Evolutionary conservation across 1,140 invertebrate species (phyloP).

Genomic region (Diploscapter pachys): DNA sequence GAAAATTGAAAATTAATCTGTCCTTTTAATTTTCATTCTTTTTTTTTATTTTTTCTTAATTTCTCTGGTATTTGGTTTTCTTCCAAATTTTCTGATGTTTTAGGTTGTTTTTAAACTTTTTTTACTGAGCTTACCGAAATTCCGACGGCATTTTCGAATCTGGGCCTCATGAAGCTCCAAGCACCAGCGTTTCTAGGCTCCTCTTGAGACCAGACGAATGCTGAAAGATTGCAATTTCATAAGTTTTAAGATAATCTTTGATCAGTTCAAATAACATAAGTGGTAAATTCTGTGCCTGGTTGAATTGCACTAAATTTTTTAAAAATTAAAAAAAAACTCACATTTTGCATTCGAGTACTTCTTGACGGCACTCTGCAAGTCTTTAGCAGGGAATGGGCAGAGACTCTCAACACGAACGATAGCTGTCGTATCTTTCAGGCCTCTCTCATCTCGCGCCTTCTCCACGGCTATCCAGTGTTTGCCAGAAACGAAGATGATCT

Average conservation of each 20-base stretch:
- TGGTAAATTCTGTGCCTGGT: too few species aligned
- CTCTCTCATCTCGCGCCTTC: conserved; percentile 70
- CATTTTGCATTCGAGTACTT: conserved; percentile 78
- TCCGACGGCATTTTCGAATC: conserved; percentile 86
- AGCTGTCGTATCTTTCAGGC: conserved; percentile 67
- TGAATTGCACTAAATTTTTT: too few species aligned
- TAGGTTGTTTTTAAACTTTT: neutral
- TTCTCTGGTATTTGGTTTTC: neutral
- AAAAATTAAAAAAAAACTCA: conserved; percentile 54
- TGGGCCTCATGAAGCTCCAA: conserved; percentile 83
- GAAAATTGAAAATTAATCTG: conserved; percentile 49
- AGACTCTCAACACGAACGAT: conserved; percentile 83
- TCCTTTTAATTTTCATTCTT: neutral
- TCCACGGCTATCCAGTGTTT: conserved; percentile 88
- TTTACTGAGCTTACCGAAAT: conserved; percentile 65
- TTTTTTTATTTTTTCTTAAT: neutral
- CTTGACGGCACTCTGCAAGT: conserved; percentile 72
- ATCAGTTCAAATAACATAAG: neutral
- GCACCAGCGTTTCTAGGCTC: conserved; percentile 94
- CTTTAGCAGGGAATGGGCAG: conserved; percentile 81
- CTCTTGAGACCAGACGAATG: conserved; percentile 94
- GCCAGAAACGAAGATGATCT: conserved; percentile 75
- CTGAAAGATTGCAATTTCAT: conserved; percentile 63
- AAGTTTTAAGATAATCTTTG: neutral
- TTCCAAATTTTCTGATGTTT: neutral